Evolutionary conservation across 1,140 invertebrate genomes (phyloP).

Genomic region (Sipha flava): DNA sequence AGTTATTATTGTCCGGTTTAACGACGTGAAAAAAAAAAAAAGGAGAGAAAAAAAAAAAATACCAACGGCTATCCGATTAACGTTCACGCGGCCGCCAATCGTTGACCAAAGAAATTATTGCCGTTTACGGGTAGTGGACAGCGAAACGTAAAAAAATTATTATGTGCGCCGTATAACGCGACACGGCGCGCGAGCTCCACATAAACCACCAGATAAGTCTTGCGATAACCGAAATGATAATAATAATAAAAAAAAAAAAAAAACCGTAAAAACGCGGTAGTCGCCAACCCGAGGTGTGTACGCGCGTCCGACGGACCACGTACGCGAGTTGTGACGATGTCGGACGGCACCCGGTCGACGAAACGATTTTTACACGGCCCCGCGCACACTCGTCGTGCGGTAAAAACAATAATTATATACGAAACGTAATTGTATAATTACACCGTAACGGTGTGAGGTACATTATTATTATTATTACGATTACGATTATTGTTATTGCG

Average conservation of each 20-base stretch:
- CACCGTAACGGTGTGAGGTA: background rate
- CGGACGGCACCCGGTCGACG: too few relatives aligned
- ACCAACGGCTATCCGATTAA: background rate
- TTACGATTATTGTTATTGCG: background rate
- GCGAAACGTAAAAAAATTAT: background rate
- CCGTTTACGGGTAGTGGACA: background rate
- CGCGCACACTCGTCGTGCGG: too few relatives aligned
- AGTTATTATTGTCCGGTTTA: background rate
- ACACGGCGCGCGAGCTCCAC: too few relatives aligned
- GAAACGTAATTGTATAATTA: too few relatives aligned
- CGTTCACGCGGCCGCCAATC: background rate
- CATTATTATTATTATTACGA: background rate
- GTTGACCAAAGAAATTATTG: background rate
- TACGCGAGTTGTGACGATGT: too few relatives aligned
- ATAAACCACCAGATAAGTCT: too few relatives aligned
- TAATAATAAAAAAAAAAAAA: background rate
- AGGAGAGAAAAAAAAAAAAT: too few relatives aligned
- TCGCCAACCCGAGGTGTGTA: background rate
- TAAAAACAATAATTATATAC: too few relatives aligned
- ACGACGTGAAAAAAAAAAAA: background rate
- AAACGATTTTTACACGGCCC: too few relatives aligned
- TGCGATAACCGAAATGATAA: too few relatives aligned
- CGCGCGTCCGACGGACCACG: too few relatives aligned
- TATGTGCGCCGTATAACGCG: too few relatives aligned
- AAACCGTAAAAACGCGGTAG: background rate